These are phyloP conservation scores for Semicossyphus pulcher DNA, from an alignment of 2,113 vertebrate species.

Conservation along the genomic window DNA sequence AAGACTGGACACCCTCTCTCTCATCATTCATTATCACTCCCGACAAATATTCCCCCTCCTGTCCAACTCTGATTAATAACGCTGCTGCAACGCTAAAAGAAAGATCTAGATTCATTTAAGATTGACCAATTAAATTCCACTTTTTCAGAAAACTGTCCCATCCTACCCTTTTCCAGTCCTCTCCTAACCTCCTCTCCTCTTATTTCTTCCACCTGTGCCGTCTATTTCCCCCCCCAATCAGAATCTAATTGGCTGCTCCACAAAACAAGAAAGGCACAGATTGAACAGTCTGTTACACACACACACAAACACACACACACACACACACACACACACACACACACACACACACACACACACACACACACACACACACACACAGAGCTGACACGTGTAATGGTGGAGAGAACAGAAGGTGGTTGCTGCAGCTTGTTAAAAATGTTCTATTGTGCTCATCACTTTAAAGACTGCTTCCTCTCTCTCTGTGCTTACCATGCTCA, in stretches of 20 bases:
- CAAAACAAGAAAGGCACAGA: conserved; percentile 23
- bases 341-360: too few relatives aligned
- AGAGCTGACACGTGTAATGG: conserved; percentile 2
- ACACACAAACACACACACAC: not conserved
- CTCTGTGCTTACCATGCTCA: not conserved
- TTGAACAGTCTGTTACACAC: conserved; percentile 18
- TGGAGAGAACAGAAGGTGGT: conserved; percentile 1
- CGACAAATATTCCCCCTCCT: conserved; percentile 41
- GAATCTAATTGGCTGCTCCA: conserved; percentile 45
- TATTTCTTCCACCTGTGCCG: conserved; percentile 27
- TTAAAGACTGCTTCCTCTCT: conserved; percentile 5
- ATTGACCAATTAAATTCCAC: conserved; percentile 53
- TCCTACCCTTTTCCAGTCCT: not conserved
- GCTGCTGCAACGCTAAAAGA: not conserved
- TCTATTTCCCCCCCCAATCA: conserved; percentile 44
- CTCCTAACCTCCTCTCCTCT: conserved; percentile 1
- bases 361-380: conserved; percentile 1
- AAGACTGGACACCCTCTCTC: conserved; percentile 33
- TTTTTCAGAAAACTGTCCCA: not conserved
- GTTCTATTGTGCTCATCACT: conserved; percentile 2
- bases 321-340: not conserved
- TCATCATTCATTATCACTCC: conserved; percentile 59
- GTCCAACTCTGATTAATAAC: conserved; percentile 53
- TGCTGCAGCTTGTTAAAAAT: conserved; percentile 37
- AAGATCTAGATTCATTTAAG: conserved; percentile 27